Evolutionary conservation across 2,113 vertebrate genomes (phyloP).

Genomic region (Gymnobelideus leadbeateri): DNA sequence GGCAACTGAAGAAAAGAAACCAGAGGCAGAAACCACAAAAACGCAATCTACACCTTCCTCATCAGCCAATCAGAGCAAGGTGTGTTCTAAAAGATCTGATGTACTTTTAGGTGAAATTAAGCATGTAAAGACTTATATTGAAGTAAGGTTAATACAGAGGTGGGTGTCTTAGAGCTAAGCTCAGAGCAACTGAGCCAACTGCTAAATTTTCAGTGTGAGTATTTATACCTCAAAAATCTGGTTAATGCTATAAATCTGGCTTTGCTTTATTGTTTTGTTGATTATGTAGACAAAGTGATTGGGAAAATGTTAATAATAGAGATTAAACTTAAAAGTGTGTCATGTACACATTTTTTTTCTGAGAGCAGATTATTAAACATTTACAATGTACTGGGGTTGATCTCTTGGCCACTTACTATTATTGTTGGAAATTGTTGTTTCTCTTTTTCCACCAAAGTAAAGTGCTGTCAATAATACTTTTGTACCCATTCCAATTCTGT

Average conservation of each 20-base stretch:
- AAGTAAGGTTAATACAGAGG: not conserved
- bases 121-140: not conserved
- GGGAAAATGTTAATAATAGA: not conserved
- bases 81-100: slow-evolving; percentile 61
- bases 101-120: fast-evolving
- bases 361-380: not conserved
- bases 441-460: not conserved
- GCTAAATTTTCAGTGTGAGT: not conserved
- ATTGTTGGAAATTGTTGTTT: not conserved
- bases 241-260: not conserved
- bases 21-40: slow-evolving; percentile 95
- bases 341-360: not conserved
- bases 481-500: too few relatives aligned
- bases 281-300: not conserved
- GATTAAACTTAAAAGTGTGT: not conserved
- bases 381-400: not conserved
- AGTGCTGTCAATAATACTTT: not conserved
- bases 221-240: not conserved
- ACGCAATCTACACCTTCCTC: slow-evolving; percentile 94
- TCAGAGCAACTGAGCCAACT: not conserved
- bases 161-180: not conserved
- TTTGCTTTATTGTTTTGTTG: not conserved
- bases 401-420: not conserved
- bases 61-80: slow-evolving; percentile 97
- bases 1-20: slow-evolving; percentile 99